Evolutionary conservation across 2,888 invertebrate genomes (phyloP).

Genomic region (Meteorus colon): DNA sequence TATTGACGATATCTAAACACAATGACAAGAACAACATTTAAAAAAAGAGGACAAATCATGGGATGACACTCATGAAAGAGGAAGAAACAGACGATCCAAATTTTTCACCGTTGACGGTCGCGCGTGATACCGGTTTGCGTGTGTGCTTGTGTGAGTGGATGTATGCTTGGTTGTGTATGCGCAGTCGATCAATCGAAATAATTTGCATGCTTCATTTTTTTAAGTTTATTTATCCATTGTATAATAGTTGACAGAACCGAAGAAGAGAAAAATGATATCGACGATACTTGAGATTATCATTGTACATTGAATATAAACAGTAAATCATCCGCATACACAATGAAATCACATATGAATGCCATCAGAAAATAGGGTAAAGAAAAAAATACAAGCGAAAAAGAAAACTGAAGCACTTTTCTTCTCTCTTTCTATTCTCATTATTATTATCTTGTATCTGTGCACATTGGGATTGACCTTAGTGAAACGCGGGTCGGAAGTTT

Average conservation of each 20-base stretch:
- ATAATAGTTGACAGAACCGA: conserved; percentile 15
- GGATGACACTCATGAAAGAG: background rate
- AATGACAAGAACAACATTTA: background rate
- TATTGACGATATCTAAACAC: background rate
- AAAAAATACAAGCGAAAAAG: background rate
- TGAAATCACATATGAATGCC: conserved; percentile 10
- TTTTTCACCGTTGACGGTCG: conserved; percentile 24
- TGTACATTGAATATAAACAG: conserved; percentile 15
- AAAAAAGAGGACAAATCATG: conserved; percentile 22
- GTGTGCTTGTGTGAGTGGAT: background rate
- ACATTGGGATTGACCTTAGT: conserved; percentile 44
- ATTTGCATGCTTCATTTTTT: conserved; percentile 23
- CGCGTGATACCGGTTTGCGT: background rate
- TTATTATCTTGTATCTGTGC: conserved; percentile 34
- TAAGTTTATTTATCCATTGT: conserved; percentile 23
- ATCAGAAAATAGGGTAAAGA: background rate
- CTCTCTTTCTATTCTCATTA: background rate
- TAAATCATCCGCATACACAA: conserved; percentile 8
- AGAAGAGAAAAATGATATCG: conserved; percentile 14
- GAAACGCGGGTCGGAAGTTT: conserved; percentile 32
- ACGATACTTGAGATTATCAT: conserved; percentile 18
- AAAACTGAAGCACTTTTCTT: background rate
- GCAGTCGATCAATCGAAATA: background rate
- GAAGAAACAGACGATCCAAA: conserved; percentile 8
- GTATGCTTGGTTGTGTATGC: too few relatives aligned